Percentiles rank a stretch among this genome's conserved stretches.
phyloP scores from a whole-genome alignment of 1,140 invertebrate genomes.

The Sesamia nonagrioides region DNA sequence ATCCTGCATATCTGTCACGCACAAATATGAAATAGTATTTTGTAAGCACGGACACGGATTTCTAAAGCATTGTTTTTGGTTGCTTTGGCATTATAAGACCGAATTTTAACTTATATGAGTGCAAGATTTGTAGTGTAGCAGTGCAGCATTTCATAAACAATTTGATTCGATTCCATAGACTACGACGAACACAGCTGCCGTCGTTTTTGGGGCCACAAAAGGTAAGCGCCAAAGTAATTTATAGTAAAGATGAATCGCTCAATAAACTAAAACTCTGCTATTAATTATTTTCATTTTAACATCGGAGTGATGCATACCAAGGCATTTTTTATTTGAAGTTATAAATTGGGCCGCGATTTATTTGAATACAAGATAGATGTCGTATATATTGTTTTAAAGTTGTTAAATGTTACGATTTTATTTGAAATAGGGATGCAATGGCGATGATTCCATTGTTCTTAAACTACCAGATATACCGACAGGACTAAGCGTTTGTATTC shows the following conservation, averaged over 20 bases:
- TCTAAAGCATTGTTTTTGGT: too few species aligned
- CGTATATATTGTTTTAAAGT: conserved; percentile 31
- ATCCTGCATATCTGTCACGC: too few species aligned
- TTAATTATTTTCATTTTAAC: conserved; percentile 50
- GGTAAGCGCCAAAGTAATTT: conserved; percentile 49
- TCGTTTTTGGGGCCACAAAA: neutral
- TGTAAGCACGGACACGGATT: too few species aligned
- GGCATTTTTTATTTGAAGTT: conserved; percentile 19
- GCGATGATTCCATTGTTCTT: neutral
- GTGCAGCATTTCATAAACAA: too few species aligned
- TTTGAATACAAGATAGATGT: conserved; percentile 1
- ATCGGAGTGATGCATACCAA: conserved; percentile 6
- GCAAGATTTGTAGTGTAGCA: too few species aligned
- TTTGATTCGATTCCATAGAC: too few species aligned
- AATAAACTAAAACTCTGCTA: conserved; percentile 50
- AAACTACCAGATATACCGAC: too few species aligned
- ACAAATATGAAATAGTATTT: too few species aligned
- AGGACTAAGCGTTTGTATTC: too few species aligned
- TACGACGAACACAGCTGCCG: too few species aligned
- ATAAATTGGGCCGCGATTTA: conserved; percentile 41
- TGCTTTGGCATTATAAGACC: too few species aligned
- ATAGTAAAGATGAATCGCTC: conserved; percentile 52
- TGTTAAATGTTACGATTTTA: conserved; percentile 11
- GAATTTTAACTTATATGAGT: too few species aligned
- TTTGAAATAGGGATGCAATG: neutral